These are phyloP conservation scores for Crossocerus cetratus DNA, from an alignment of 2,888 invertebrate genomes.

Conservation along the genomic window DNA sequence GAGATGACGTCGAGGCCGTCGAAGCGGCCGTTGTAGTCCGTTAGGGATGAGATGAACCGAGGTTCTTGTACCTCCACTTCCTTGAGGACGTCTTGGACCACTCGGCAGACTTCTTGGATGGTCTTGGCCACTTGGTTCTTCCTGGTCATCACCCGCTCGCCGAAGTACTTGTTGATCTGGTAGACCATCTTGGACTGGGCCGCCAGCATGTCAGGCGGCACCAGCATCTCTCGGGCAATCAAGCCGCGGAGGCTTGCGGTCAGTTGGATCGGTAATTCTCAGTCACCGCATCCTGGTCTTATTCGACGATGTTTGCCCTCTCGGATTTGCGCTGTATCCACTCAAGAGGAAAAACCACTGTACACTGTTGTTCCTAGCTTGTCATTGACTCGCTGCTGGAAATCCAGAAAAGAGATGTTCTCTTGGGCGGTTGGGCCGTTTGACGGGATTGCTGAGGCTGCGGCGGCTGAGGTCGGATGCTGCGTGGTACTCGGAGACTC, in stretches of 20 bases:
- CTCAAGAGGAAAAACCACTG: too few species aligned
- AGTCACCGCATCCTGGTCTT: constrained; percentile 43
- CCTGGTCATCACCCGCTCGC: constrained; percentile 91
- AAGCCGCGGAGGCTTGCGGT: constrained; percentile 20
- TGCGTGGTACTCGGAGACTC: constrained; percentile 48
- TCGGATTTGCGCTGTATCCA: too few species aligned
- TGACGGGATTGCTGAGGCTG: too few species aligned
- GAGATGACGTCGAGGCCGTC: constrained; percentile 96
- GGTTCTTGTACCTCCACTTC: constrained; percentile 98
- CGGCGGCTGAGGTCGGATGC: background rate
- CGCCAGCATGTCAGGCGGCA: constrained; percentile 95
- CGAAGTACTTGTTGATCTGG: constrained; percentile 96
- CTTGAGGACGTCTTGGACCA: constrained; percentile 95
- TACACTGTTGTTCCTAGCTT: too few species aligned
- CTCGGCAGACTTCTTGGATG: constrained; percentile 92
- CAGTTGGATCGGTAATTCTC: background rate
- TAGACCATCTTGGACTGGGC: constrained; percentile 96
- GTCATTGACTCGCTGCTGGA: too few species aligned
- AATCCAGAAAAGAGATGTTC: too few species aligned
- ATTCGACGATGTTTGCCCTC: background rate
- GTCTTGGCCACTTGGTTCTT: constrained; percentile 92
- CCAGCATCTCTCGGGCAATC: constrained; percentile 82
- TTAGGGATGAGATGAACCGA: constrained; percentile 92
- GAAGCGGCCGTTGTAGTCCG: constrained; percentile 92
- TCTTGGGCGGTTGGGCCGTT: too few species aligned